Percentiles rank a stretch among this genome's conserved stretches.
Conservation (phyloP, 2,888 invertebrate genomes). For the Antheraea assamensis region DNA sequence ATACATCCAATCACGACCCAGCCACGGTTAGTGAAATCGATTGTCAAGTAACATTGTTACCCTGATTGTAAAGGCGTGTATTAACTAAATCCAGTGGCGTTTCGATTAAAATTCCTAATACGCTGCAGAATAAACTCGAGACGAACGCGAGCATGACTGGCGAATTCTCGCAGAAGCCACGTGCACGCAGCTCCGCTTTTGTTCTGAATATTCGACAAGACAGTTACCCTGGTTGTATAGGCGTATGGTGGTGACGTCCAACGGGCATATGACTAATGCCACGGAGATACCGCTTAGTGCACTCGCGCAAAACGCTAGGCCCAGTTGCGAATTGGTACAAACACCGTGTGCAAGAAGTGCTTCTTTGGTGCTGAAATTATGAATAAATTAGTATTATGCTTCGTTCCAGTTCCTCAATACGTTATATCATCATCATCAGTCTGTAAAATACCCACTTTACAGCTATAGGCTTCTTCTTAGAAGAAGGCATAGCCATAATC, state of each 20-base stretch:
- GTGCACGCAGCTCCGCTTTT: conserved; percentile 55
- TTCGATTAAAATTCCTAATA: conserved; percentile 88
- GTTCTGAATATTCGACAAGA: conserved; percentile 55
- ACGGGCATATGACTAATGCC: conserved; percentile 90
- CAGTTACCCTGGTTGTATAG: conserved; percentile 92
- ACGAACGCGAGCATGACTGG: conserved; percentile 85
- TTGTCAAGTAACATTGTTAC: conserved; percentile 61
- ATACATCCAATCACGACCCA: background rate
- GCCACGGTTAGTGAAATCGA: conserved; percentile 23
- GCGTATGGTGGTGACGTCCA: conserved; percentile 92
- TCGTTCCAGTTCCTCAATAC: too few species aligned
- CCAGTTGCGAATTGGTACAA: conserved; percentile 59
- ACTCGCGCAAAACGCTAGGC: conserved; percentile 82
- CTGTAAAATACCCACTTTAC: too few species aligned
- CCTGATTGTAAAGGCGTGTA: conserved; percentile 94
- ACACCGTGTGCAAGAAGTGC: conserved; percentile 55
- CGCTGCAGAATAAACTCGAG: conserved; percentile 90
- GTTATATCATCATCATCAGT: too few species aligned
- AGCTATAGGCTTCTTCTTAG: too few species aligned
- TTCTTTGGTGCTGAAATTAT: conserved; percentile 63
- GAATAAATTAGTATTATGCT: background rate
- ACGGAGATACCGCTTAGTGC: conserved; percentile 89
- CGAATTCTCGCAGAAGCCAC: conserved; percentile 69
- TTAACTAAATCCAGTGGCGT: conserved; percentile 94
- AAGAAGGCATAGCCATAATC: too few species aligned